Percentiles rank a stretch among this genome's conserved stretches.
Conservation (phyloP, 2,888 invertebrate species). For the Eupithecia vulgata region DNA sequence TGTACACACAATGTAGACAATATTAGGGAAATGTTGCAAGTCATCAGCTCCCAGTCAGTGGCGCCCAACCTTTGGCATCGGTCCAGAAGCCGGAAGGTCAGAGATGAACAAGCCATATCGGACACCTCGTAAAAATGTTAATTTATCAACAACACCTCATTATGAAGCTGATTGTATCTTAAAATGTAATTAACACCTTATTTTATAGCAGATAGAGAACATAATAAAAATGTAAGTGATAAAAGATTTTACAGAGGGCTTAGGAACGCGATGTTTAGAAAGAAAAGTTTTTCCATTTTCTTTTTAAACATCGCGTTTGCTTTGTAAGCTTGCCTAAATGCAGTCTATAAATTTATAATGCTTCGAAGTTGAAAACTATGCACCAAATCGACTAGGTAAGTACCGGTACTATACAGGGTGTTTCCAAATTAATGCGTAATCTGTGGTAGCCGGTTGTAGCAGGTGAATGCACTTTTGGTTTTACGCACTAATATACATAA, state of each 20-base stretch:
- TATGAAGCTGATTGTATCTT: conserved; percentile 24
- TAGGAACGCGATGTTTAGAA: background rate
- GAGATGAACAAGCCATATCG: conserved; percentile 31
- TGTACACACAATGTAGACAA: background rate
- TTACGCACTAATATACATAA: too few species aligned
- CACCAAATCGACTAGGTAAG: too few species aligned
- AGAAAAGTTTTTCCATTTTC: too few species aligned
- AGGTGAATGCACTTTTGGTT: too few species aligned
- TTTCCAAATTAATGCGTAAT: too few species aligned
- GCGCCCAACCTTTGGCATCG: conserved; percentile 33
- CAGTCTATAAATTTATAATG: background rate
- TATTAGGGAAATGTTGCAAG: conserved; percentile 6
- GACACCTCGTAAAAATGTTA: conserved; percentile 40
- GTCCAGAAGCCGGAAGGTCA: conserved; percentile 29
- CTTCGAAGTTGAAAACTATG: background rate
- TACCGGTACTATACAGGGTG: too few species aligned
- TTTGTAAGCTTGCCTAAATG: too few species aligned
- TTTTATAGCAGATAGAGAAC: conserved; percentile 4
- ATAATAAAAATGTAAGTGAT: background rate
- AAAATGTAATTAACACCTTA: conserved; percentile 16
- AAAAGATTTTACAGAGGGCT: background rate
- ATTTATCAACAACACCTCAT: conserved; percentile 33
- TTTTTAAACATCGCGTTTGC: too few species aligned
- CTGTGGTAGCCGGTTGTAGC: too few species aligned
- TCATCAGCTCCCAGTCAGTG: conserved; percentile 11